phyloP scores from a whole-genome alignment of 2,797 vertebrate species.

The Danio jaintianensis region DNA sequence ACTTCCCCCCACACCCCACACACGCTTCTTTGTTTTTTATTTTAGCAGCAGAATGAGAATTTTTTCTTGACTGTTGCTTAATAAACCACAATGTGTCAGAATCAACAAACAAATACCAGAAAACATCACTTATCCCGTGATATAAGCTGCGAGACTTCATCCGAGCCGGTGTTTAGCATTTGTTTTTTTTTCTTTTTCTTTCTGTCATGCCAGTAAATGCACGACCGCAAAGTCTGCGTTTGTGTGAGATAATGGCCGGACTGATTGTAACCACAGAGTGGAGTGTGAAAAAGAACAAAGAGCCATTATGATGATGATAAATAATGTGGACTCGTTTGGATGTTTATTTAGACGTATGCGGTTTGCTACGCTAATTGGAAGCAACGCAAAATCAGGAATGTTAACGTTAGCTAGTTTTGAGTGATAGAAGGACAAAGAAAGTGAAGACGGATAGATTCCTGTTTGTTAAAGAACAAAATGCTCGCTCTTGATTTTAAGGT shows the following conservation, averaged over 20 bases:
- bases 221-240: constrained; percentile 72
- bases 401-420: constrained; percentile 18
- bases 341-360: constrained; percentile 69
- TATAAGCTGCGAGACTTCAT: constrained; percentile 66
- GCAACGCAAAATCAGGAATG: constrained; percentile 70
- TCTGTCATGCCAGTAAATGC: constrained; percentile 73
- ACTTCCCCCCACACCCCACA: background rate
- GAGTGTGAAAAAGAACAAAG: constrained; percentile 78
- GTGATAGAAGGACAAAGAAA: constrained; percentile 20
- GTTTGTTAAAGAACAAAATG: constrained; percentile 14
- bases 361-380: constrained; percentile 72
- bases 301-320: constrained; percentile 77
- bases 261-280: constrained; percentile 79
- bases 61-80: constrained; percentile 36
- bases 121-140: constrained; percentile 56
- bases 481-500: too few species aligned
- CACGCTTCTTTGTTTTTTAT: constrained; percentile 20
- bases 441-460: constrained; percentile 10
- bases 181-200: constrained; percentile 64
- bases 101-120: constrained; percentile 15
- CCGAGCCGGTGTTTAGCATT: background rate
- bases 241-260: constrained; percentile 73
- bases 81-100: constrained; percentile 14
- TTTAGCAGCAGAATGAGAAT: constrained; percentile 3
- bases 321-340: constrained; percentile 78